Evolutionary conservation across 2,888 invertebrate species (phyloP), one percentile per base, ranked within the genome.

Genomic region (Lasiommata megera): DNA sequence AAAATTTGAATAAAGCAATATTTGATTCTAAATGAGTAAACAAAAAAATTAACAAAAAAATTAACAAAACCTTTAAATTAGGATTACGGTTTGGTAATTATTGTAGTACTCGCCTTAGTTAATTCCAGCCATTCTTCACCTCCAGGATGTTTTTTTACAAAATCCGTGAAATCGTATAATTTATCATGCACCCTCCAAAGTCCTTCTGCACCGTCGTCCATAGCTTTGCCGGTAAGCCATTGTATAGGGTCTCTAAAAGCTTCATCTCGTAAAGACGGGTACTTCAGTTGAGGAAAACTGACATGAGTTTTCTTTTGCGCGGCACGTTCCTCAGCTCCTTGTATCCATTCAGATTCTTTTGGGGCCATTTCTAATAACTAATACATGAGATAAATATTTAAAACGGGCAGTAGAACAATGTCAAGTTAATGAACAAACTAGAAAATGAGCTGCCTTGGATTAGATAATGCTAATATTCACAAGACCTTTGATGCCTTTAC

Each of bases 161-260:
- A 99, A 16, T 92, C 91, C 0, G 94, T 93, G 18, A 99, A 92
- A 82, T 99, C 97, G 79, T 98, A 99, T 17, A 99, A 85, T 43
- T 90, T 88, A 78, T 96, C 92, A 66, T 94, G 91, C 16, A 96
- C 92, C 65, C 96, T 92, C 96, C 96, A 96, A 2, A 96, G 78
- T n/a, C 93, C 93, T 76, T 95, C 95, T 0, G 95, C 95, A 2
- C 94, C 94, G 66, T 96, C 96, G 64, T 94, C 93, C 68, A 88
- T 76, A 12, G 91, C 88, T 72, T 95, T 94, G 1, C 93, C 94
- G 40, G 91, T 82, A 28, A 95, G 72, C 94, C 95, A 96, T 69
- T 84, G 80, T 40, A 86, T 78, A 0, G 87, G 79, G 18, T 92
- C 91, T 61, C 84, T 85, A 0, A 91, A 64, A 1, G 77, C 75